Percentiles rank a stretch among this genome's conserved stretches.
Conservation (phyloP, 2,888 invertebrate genomes). For the Mellilla xanthometata region DNA sequence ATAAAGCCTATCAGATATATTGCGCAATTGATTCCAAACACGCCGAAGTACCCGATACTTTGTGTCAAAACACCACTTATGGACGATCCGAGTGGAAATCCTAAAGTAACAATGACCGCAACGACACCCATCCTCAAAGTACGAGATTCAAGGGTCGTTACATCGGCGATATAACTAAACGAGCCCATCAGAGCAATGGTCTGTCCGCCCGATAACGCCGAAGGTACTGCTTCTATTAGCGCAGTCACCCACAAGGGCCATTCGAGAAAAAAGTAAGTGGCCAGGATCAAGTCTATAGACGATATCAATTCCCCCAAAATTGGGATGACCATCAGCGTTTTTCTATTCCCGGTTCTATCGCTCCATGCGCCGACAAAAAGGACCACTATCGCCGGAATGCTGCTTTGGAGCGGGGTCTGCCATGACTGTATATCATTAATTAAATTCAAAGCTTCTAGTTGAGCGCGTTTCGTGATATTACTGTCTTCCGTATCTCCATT, state of each 20-base stretch:
- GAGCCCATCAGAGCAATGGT: constrained; percentile 82
- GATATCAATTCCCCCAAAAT: constrained; percentile 80
- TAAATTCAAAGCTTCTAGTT: constrained; percentile 60
- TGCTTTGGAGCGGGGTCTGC: constrained; percentile 78
- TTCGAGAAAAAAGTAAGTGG: constrained; percentile 79
- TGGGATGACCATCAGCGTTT: constrained; percentile 81
- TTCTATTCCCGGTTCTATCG: constrained; percentile 81
- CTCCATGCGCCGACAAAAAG: constrained; percentile 85
- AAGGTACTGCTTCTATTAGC: constrained; percentile 77
- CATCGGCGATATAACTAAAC: constrained; percentile 84
- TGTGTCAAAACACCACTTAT: constrained; percentile 77
- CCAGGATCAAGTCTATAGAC: constrained; percentile 71
- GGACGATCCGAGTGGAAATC: constrained; percentile 73
- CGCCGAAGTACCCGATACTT: constrained; percentile 68
- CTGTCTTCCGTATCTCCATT: constrained; percentile 47
- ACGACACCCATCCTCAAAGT: constrained; percentile 85
- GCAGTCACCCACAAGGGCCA: constrained; percentile 81
- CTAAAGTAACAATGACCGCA: constrained; percentile 75
- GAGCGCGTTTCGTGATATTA: constrained; percentile 57
- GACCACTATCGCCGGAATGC: constrained; percentile 80
- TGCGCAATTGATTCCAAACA: constrained; percentile 57
- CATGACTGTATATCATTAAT: constrained; percentile 80
- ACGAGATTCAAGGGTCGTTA: constrained; percentile 81
- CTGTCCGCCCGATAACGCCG: constrained; percentile 82
- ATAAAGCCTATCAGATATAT: constrained; percentile 61